These are phyloP conservation scores for Corythornis leucogaster DNA, from an alignment of 2,797 vertebrate species.

Conservation along the genomic window DNA sequence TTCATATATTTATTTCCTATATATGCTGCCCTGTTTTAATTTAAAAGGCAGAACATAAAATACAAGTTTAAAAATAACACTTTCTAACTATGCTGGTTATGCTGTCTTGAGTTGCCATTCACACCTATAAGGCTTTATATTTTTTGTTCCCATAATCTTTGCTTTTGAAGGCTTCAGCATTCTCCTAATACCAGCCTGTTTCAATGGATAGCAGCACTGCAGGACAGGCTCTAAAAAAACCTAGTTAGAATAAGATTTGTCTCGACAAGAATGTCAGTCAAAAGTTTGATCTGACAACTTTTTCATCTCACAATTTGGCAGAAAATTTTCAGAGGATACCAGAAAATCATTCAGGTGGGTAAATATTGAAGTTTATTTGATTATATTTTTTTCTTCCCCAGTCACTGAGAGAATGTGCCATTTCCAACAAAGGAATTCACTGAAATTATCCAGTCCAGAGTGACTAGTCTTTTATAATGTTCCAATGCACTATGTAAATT, in stretches of 20 bases:
- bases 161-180: neutral
- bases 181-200: neutral
- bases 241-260: neutral
- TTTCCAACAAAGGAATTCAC: neutral
- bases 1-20: neutral
- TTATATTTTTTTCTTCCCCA: neutral
- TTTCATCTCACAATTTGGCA: neutral
- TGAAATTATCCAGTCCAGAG: neutral
- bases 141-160: neutral
- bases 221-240: neutral
- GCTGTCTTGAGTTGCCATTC: neutral
- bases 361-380: neutral
- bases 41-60: neutral
- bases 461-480: neutral
- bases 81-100: neutral
- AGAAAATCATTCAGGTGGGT: neutral
- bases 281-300: neutral
- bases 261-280: constrained; percentile 11
- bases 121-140: neutral
- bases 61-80: neutral
- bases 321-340: neutral
- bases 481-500: neutral
- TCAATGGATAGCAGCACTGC: neutral
- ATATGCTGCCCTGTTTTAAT: neutral
- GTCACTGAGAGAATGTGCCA: neutral